Evolutionary conservation across 2,888 invertebrate species (phyloP), one percentile per base, ranked within the genome.

Genomic region (Sericinus montela): DNA sequence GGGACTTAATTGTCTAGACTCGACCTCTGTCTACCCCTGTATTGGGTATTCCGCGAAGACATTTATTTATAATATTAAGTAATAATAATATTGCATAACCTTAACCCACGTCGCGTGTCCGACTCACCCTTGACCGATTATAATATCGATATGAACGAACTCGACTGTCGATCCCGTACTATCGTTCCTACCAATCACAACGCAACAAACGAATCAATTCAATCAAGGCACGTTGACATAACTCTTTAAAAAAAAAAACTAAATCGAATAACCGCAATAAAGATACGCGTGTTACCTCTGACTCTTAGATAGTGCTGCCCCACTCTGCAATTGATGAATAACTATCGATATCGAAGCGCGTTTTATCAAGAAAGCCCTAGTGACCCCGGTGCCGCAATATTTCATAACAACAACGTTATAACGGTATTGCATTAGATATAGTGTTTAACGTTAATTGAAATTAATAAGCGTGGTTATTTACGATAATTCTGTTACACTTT

Each of bases 321-420:
- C 35, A 45, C 35, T 45, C 29, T 30, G 23, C 36, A 15, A 39
- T 45, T 45, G 50, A 45, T 45, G 45, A 36, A 50, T 45, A 25
- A 19, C 29, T 13, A 29, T 32, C 36, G 13, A 13, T 41, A 46
- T 53, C 40, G 47, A 54, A 52, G 47, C 45, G 23, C 41, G 30
- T 13, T 39, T 30, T 54, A 54, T 54, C 54, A 46, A 43, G 54
- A 54, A 54, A 54, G 52, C 46, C 47, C 52, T 35, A 54, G 23
- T 52, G 48, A 43, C 45, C 49, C 34, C n/a, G n/a, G 11, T 1
- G 45, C 29, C 14, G 30, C 40, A 32, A 44, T 51, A 52, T 55
- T 52, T 55, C 55, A 55, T 43, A 52, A 55, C 40, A 36, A 46
- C 51, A 43, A 45, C 41, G 34, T 29, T 38, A 28, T 48, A 35